A percentile compares a stretch with the other conserved stretches of the same genome.
Evolutionary conservation across 2,888 invertebrate genomes (phyloP).

Genomic region (Chrysotoxum bicinctum): DNA sequence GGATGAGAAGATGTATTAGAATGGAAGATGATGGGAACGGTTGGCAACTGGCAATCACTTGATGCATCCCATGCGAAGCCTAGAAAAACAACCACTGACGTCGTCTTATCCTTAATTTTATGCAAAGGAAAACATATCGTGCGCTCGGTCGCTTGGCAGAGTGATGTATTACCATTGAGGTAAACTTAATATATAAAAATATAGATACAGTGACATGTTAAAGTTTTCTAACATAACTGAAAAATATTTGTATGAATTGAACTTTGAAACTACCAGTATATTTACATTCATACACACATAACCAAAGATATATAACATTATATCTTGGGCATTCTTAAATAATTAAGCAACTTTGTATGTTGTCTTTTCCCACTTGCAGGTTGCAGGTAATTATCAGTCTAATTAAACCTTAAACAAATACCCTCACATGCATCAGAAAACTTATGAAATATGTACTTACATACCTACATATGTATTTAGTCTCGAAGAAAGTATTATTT

Average conservation of each 20-base stretch:
- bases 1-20: not conserved
- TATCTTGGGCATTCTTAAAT: not conserved
- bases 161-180: conserved; percentile 53
- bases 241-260: not conserved
- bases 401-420: not conserved
- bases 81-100: conserved; percentile 33
- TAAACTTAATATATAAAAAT: conserved; percentile 24
- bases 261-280: not conserved
- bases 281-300: not conserved
- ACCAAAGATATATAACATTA: not conserved
- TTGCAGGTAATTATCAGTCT: not conserved
- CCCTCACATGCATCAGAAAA: not conserved
- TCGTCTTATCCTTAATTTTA: conserved; percentile 68
- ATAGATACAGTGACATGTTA: conserved; percentile 22
- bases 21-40: not conserved
- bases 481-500: too few species aligned
- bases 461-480: too few species aligned
- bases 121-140: conserved; percentile 68
- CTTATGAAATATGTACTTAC: too few species aligned
- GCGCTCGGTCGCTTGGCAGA: conserved; percentile 41
- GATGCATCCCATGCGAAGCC: conserved; percentile 49
- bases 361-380: not conserved
- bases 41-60: not conserved
- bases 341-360: not conserved
- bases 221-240: not conserved